Evolutionary conservation across 2,113 vertebrate genomes (phyloP), one percentile per base, ranked within the genome.

Genomic region (Brachyistius frenatus): DNA sequence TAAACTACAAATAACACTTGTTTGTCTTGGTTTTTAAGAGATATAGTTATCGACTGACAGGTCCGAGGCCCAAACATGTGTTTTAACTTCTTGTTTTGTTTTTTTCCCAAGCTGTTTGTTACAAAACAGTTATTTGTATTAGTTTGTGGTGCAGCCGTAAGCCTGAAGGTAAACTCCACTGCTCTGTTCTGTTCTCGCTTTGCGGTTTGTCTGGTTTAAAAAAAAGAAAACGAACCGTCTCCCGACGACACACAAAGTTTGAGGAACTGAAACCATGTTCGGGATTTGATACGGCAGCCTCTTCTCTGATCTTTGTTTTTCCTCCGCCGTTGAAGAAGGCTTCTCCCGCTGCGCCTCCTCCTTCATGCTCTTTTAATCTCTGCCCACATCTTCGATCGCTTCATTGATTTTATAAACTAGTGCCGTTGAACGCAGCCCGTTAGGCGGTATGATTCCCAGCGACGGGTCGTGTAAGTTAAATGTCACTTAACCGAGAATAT

Each of bases 131-230:
- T 50, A 5, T 66, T 57, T 78, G 23, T 57, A 64, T 80, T 73
- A 41, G 54, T 61, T 65, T 69, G 68, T 41, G 65, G 65, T 36
- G 70, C 54, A 23, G 49, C 66, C 75, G 4, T 41, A 72, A 36
- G 23, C 69, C 85, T 76, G 47, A 73, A 69, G 41, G 3, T 30
- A 49, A 76, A 62, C 67, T 69, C 62, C 55, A 7, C 57, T 35
- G 2, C 53, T 71, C 50, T 71, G 78, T 47, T 71, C 50, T 71
- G 78, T 47, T 81, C 57, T 57, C 36, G 10, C 66, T 80, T 23
- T 80, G 63, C 39, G 64, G 57, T 80, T 23, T 6, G 32, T 65
- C 63, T 70, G 69, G 60, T 66, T 70, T 66, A 16, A 72, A 66
- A 23, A 23, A 23, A 23, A 23, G 23, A 23, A 23, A 23, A 23